Evolutionary conservation across 2,888 invertebrate genomes (phyloP).

Genomic region (Spodoptera exigua): DNA sequence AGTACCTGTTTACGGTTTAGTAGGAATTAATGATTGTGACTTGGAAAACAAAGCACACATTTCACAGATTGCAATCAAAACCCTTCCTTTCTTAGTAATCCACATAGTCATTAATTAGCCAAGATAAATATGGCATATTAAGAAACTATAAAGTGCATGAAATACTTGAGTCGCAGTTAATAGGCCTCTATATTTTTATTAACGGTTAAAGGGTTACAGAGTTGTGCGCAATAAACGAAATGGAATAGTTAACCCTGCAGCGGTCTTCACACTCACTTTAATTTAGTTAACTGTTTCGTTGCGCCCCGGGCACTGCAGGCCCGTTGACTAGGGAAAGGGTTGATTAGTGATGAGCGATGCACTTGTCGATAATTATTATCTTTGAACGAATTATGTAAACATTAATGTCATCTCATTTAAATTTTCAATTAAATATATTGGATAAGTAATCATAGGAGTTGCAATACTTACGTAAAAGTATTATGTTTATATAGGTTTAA

Average conservation of each 20-base stretch:
- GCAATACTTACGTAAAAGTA: too few relatives aligned
- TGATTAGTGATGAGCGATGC: conserved; percentile 70
- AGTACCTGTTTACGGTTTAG: too few relatives aligned
- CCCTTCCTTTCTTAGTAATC: conserved; percentile 10
- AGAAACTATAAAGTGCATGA: conserved; percentile 69
- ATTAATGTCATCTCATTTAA: too few relatives aligned
- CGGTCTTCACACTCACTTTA: conserved; percentile 89
- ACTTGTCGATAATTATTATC: conserved; percentile 38
- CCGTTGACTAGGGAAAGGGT: conserved; percentile 80
- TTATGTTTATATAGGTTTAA: too few relatives aligned
- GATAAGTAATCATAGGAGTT: too few relatives aligned
- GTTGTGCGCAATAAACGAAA: conserved; percentile 88
- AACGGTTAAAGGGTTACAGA: conserved; percentile 83
- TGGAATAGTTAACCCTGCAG: conserved; percentile 89
- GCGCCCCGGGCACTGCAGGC: conserved; percentile 81
- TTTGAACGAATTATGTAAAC: too few relatives aligned
- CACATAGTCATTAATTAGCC: conserved; percentile 2
- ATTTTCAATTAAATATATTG: too few relatives aligned
- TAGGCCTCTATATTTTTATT: conserved; percentile 87
- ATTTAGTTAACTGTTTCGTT: conserved; percentile 88
- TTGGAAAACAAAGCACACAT: too few relatives aligned
- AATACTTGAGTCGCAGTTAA: conserved; percentile 76
- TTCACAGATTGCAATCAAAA: not conserved
- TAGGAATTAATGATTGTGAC: too few relatives aligned
- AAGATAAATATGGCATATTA: conserved; percentile 27